Conservation (phyloP, 2,113 vertebrate species). For the Chaetodon trifascialis region DNA sequence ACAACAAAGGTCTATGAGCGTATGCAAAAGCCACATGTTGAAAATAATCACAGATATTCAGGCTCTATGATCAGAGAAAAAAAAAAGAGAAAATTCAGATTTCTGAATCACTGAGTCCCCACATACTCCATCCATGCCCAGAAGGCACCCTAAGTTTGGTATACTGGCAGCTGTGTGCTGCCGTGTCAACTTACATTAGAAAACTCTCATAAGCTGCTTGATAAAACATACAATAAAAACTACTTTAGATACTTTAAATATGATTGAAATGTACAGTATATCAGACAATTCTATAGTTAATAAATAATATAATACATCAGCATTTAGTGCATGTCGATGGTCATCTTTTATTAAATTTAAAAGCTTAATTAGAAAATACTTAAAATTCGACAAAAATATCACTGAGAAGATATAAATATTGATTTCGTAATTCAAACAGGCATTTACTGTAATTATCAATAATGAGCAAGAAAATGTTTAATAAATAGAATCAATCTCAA, state of each 20-base stretch:
- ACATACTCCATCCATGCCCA: conserved; percentile 69
- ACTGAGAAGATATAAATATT: conserved; percentile 82
- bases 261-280: conserved; percentile 79
- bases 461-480: conserved; percentile 72
- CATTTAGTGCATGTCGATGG: conserved; percentile 80
- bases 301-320: conserved; percentile 82
- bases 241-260: conserved; percentile 78
- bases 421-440: conserved; percentile 77
- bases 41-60: conserved; percentile 55
- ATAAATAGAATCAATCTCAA: conserved; percentile 74
- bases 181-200: conserved; percentile 66
- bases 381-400: conserved; percentile 81
- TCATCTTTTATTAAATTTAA: conserved; percentile 79
- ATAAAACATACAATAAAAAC: conserved; percentile 80
- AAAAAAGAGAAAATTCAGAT: conserved; percentile 49
- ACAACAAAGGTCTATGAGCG: conserved; percentile 48
- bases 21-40: conserved; percentile 34
- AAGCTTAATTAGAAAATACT: conserved; percentile 83
- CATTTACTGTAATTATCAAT: conserved; percentile 72
- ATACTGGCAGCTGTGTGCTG: conserved; percentile 68
- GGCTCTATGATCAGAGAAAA: conserved; percentile 30
- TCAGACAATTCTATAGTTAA: conserved; percentile 71
- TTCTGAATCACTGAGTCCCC: conserved; percentile 57
- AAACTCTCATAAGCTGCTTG: conserved; percentile 67
- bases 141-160: conserved; percentile 77